Evolutionary conservation across 2,113 vertebrate genomes (phyloP).

Genomic region (Baryphthengus martii): DNA sequence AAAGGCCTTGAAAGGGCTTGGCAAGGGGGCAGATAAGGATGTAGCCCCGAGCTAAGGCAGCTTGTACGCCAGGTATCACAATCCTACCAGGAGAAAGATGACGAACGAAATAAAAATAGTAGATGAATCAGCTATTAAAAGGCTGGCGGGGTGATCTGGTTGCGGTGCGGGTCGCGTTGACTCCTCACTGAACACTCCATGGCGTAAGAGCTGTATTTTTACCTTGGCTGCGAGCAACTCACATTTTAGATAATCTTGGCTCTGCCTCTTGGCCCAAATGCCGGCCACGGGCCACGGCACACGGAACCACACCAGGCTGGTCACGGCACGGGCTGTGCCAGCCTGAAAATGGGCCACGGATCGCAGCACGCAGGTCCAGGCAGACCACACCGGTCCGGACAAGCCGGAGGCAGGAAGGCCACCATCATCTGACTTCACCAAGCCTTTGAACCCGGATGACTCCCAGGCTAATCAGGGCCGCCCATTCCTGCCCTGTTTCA

Average conservation of each 20-base stretch:
- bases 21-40: neutral
- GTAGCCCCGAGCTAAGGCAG: neutral
- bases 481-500: neutral
- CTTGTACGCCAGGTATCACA: rapidly evolving
- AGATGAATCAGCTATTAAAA: neutral
- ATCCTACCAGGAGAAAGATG: neutral
- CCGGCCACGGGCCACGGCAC: neutral
- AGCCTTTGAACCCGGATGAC: neutral
- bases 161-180: neutral
- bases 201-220: neutral
- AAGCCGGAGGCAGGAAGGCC: neutral
- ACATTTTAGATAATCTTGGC: neutral
- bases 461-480: neutral
- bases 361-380: neutral
- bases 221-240: neutral
- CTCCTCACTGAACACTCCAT: neutral
- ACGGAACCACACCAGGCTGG: neutral
- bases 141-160: neutral
- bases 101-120: neutral
- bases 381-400: neutral
- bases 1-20: neutral
- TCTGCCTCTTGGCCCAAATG: neutral
- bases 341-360: neutral
- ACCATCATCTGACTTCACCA: neutral
- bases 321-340: rapidly evolving